phyloP scores from a whole-genome alignment of 92 coral and sea anemone genomes.

The Heliopora coerulea region DNA sequence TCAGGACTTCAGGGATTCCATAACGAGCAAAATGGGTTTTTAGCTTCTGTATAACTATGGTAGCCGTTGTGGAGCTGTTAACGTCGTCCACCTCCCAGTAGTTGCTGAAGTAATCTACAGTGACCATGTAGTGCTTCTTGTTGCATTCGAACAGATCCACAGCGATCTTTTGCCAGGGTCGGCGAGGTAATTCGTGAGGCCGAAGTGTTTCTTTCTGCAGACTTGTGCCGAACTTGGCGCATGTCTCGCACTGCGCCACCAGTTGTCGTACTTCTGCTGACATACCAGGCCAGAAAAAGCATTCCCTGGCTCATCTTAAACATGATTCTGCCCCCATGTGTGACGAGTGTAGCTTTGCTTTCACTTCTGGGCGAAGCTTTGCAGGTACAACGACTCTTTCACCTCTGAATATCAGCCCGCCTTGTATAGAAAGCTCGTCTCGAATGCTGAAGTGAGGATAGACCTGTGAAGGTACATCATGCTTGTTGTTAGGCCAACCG shows the following conservation, averaged over 20 bases:
- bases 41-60: constrained; percentile 19
- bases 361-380: constrained; percentile 25
- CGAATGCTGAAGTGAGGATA: constrained; percentile 30
- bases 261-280: constrained; percentile 17
- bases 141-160: constrained; percentile 28
- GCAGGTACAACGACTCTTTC: constrained; percentile 35
- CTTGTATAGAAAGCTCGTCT: constrained; percentile 34
- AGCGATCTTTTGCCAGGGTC: constrained; percentile 39
- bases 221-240: constrained; percentile 29
- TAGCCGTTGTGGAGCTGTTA: constrained; percentile 24
- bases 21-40: constrained; percentile 34
- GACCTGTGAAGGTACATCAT: constrained; percentile 5
- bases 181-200: constrained; percentile 32
- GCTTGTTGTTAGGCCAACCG: constrained; percentile 40
- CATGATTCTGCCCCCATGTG: constrained; percentile 43
- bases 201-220: constrained; percentile 29
- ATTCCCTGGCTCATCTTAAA: constrained; percentile 38
- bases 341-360: constrained; percentile 2
- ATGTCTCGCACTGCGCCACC: constrained; percentile 34
- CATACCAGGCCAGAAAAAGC: constrained; percentile 40
- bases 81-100: constrained; percentile 41
- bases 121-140: constrained; percentile 17
- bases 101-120: constrained; percentile 28
- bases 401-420: constrained; percentile 41
- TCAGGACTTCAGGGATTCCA: constrained; percentile 23